Base-by-base conservation (phyloP, 2,888 invertebrate genomes). In the Eustalomyia histrio region DNA sequence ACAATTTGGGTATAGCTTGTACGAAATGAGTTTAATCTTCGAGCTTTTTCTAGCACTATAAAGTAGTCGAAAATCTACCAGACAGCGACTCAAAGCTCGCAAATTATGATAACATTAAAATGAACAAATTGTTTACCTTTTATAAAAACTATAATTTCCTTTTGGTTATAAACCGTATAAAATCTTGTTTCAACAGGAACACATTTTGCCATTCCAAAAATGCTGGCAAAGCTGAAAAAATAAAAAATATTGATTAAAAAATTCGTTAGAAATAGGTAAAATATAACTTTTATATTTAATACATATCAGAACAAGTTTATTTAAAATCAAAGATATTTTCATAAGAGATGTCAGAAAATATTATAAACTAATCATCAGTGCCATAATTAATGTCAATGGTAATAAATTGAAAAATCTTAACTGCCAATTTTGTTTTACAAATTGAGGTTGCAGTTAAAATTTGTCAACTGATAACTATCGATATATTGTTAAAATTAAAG, bases 301-400 rank as follows among this genome's bases (percentile, higher is more conserved):
- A 35, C 1, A 14, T n/a, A 47, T 47, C 43, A 47, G 43, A 47
- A 47, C 12, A n/a, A 47, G 43, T 47, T 47, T 47, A 47, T 47
- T 47, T 83, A 60, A 85, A 87, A 89, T 89, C 89, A 89, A 87
- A 85, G 74, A 57, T 39, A 29, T 73, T 86, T 88, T 89, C 89
- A 89, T 89, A 86, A 83, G 90, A 89, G 90, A 86, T 89, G 89
- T 89, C 90, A 89, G 89, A 89, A 86, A 82, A 85, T 85, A 84
- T 84, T 52, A 63, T 16, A 67, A 63, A 52, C 65, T 79, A 85
- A 76, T 89, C 89, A 89, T 89, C 89, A 88, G 47, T 82, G 60
- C 14, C 80, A 83, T 29, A 29, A 29, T 7, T 6, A 21, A 21
- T 21, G 4, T 21, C 21, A 4, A 21, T 21, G 4, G 21, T 21